Percentiles rank a stretch among this genome's conserved stretches.
Evolutionary conservation across 2,113 vertebrate species (phyloP).

Genomic region (Charina bottae): DNA sequence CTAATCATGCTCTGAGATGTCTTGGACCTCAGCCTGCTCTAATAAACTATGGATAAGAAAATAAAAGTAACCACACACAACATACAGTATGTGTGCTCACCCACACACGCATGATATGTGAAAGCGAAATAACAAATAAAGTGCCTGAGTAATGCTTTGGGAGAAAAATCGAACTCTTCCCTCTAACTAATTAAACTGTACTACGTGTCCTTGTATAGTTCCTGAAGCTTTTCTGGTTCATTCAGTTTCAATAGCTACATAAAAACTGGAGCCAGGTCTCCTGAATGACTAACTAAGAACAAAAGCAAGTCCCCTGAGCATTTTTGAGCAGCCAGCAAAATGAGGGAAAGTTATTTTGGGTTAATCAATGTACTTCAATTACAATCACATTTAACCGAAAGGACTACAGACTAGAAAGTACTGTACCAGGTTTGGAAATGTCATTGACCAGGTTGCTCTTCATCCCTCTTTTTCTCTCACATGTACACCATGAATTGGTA

Average conservation of each 20-base stretch:
- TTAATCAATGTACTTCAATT: constrained; percentile 72
- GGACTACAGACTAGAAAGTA: constrained; percentile 66
- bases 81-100: too few species aligned
- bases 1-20: constrained; percentile 47
- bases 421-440: constrained; percentile 66
- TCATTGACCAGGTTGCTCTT: constrained; percentile 53
- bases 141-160: constrained; percentile 70
- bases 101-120: constrained; percentile 63
- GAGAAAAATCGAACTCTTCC: constrained; percentile 47
- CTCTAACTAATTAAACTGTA: constrained; percentile 77
- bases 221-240: constrained; percentile 77
- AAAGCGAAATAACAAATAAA: constrained; percentile 41
- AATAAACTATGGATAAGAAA: constrained; percentile 72
- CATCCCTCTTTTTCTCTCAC: not conserved
- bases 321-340: constrained; percentile 72
- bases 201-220: constrained; percentile 75
- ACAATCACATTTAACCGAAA: constrained; percentile 71
- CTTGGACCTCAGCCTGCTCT: constrained; percentile 60
- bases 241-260: constrained; percentile 73
- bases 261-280: constrained; percentile 71
- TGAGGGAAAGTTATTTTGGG: constrained; percentile 73
- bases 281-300: constrained; percentile 75
- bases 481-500: constrained; percentile 45
- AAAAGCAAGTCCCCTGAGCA: constrained; percentile 74
- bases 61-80: constrained; percentile 1